Evolutionary conservation across 2,888 invertebrate species (phyloP).

Genomic region (Pseudanteris insignis): DNA sequence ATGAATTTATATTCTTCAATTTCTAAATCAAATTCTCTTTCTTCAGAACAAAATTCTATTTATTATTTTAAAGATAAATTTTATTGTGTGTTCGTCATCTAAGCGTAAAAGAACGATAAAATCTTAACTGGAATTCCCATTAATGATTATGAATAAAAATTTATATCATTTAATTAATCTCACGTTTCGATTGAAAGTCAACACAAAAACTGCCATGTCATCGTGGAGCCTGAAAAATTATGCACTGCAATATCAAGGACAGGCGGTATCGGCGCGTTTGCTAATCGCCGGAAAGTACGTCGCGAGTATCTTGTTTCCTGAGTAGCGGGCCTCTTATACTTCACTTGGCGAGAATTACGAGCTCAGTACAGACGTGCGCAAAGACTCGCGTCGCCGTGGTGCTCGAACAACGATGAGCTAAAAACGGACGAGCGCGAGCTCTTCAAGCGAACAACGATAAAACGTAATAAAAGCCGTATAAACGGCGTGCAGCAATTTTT

Average conservation of each 20-base stretch:
- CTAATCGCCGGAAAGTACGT: conserved; percentile 46
- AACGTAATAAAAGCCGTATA: conserved; percentile 63
- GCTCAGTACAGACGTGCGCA: conserved; percentile 56
- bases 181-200: no score
- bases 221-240: no score
- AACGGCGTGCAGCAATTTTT: conserved; percentile 43
- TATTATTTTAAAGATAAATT: no score
- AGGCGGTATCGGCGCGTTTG: conserved; percentile 43
- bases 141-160: no score
- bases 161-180: no score
- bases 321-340: conserved; percentile 53
- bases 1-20: no score
- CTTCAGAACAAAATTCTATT: no score
- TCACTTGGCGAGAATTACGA: conserved; percentile 61
- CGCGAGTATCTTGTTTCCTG: conserved; percentile 44
- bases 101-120: no score
- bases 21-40: no score
- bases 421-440: conserved; percentile 55
- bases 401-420: conserved; percentile 59
- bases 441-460: conserved; percentile 59
- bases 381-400: conserved; percentile 48
- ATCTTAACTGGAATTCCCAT: no score
- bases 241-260: conserved; percentile 29
- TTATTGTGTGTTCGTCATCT: no score
- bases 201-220: no score